These are phyloP conservation scores for Graphium colonna DNA, from an alignment of 2,888 invertebrate species.

Conservation along the genomic window DNA sequence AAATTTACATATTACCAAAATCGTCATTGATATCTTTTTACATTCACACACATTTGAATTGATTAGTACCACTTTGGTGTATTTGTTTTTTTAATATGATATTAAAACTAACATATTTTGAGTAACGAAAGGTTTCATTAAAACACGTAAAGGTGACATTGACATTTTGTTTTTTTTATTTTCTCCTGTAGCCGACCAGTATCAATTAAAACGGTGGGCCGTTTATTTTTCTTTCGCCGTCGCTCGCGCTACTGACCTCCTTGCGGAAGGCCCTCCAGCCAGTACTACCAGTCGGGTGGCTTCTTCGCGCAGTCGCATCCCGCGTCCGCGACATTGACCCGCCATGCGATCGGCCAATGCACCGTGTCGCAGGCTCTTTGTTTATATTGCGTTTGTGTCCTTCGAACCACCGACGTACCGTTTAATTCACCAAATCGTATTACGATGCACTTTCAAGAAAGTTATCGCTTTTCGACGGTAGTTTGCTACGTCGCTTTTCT, in stretches of 20 bases:
- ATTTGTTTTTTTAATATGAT: too few relatives aligned
- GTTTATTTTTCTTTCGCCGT: constrained; percentile 28
- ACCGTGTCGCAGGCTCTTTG: constrained; percentile 77
- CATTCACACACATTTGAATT: too few relatives aligned
- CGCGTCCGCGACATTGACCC: constrained; percentile 77
- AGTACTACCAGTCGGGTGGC: constrained; percentile 54
- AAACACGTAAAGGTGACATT: too few relatives aligned
- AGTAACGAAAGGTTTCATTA: too few relatives aligned
- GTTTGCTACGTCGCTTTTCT: too few relatives aligned
- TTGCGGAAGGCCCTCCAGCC: constrained; percentile 57
- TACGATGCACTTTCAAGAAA: neutral
- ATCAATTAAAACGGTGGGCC: neutral
- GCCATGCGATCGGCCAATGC: constrained; percentile 74
- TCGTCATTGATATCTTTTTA: too few relatives aligned
- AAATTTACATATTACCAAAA: too few relatives aligned
- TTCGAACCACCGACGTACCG: constrained; percentile 40
- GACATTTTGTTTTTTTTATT: neutral
- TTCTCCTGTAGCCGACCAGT: neutral
- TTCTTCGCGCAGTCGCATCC: constrained; percentile 65
- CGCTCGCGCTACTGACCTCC: constrained; percentile 60
- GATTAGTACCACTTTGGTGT: too few relatives aligned
- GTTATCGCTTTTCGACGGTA: too few relatives aligned
- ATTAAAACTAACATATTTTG: too few relatives aligned
- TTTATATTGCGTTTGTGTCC: constrained; percentile 58
- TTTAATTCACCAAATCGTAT: neutral